A percentile compares a stretch with the other conserved stretches of the same genome.
phyloP scores from a whole-genome alignment of 2,113 vertebrate species.

The Hemichromis elongatus region DNA sequence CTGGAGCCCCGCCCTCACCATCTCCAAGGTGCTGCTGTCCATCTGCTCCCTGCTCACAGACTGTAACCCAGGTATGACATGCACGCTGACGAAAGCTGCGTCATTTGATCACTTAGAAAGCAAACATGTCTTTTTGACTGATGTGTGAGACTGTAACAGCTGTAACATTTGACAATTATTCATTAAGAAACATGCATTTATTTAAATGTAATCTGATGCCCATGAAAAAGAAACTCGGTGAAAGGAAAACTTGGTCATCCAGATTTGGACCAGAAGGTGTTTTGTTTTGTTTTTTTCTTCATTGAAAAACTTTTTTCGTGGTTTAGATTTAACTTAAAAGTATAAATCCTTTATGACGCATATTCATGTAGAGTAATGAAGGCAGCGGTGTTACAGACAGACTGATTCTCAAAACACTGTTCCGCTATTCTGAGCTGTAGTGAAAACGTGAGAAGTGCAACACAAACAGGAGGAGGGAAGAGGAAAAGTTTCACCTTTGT shows the following conservation, averaged over 20 bases:
- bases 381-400: not conserved
- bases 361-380: not conserved
- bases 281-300: not conserved
- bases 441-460: not conserved
- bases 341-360: not conserved
- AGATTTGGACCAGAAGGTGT: not conserved
- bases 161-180: not conserved
- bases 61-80: slow-evolving; percentile 87
- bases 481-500: not conserved
- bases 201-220: fast-evolving
- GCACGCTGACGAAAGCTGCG: not conserved
- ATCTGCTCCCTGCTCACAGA: slow-evolving; percentile 98
- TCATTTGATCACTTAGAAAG: not conserved
- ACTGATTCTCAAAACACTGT: not conserved
- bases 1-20: slow-evolving; percentile 92
- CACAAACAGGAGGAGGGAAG: not conserved
- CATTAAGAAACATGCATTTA: not conserved
- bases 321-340: not conserved
- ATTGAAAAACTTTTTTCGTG: not conserved
- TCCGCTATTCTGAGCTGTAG: not conserved
- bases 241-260: not conserved
- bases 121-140: not conserved
- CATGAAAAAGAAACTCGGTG: not conserved
- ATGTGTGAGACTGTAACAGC: not conserved
- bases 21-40: slow-evolving; percentile 93